Conservation (phyloP, 2,888 invertebrate species). For the Piscicola geometra region DNA sequence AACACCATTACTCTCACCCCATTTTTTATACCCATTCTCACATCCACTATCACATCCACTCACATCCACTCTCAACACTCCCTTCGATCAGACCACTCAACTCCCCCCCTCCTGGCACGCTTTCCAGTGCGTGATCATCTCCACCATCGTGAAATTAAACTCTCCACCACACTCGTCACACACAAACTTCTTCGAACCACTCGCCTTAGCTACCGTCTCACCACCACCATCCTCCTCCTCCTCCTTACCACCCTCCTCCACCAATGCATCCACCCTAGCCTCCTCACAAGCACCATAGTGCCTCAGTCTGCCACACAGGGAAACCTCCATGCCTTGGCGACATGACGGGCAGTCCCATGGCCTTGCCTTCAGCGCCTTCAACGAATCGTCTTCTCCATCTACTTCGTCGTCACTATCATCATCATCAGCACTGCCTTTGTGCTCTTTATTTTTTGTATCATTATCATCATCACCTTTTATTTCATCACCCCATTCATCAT, state of each 20-base stretch:
- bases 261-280: background rate
- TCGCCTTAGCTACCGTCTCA: background rate
- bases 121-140: slow-evolving; percentile 32
- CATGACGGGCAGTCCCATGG: slow-evolving; percentile 74
- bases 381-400: slow-evolving; percentile 38
- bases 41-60: background rate
- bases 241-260: slow-evolving; percentile 10
- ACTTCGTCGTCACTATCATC: slow-evolving; percentile 47
- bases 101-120: background rate
- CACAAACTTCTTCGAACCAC: background rate
- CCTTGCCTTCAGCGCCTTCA: slow-evolving; percentile 58
- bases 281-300: slow-evolving; percentile 26
- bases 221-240: slow-evolving; percentile 20
- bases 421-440: background rate
- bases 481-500: slow-evolving; percentile 1
- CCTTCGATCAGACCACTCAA: background rate
- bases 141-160: slow-evolving; percentile 25
- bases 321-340: slow-evolving; percentile 57
- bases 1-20: no score
- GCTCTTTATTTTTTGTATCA: background rate
- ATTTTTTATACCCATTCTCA: background rate
- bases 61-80: background rate
- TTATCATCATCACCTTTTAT: background rate
- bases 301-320: slow-evolving; percentile 8
- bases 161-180: slow-evolving; percentile 48